Percentiles rank a stretch among this genome's conserved stretches.
Conservation (phyloP, 2,113 vertebrate species). For the Motacilla tschutschensis region DNA sequence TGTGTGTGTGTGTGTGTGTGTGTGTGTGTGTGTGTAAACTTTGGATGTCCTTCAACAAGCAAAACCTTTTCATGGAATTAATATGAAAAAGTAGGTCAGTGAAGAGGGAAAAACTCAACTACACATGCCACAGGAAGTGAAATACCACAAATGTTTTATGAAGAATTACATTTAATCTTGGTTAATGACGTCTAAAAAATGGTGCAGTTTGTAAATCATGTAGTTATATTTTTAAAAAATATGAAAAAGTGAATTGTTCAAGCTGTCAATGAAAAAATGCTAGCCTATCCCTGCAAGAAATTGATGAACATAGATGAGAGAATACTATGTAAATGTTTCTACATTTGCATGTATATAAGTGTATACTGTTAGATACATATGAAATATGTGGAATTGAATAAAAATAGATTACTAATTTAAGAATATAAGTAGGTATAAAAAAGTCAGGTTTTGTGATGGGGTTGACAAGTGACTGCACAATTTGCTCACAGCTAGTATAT, state of each 20-base stretch:
- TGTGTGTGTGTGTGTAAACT: not conserved
- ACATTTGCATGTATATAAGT: not conserved
- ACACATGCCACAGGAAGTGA: not conserved
- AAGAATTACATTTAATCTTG: not conserved
- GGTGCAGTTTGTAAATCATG: not conserved
- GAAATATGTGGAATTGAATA: not conserved
- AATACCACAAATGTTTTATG: not conserved
- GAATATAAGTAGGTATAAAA: not conserved
- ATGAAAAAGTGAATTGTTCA: not conserved
- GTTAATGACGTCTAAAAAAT: not conserved
- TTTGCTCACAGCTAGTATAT: not conserved
- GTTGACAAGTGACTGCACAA: not conserved
- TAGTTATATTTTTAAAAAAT: not conserved
- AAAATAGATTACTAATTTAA: not conserved
- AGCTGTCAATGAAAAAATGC: not conserved
- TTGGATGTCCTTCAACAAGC: not conserved
- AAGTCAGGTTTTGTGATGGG: not conserved
- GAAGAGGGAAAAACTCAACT: not conserved
- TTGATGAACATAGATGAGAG: not conserved
- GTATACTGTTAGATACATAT: not conserved
- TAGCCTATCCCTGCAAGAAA: not conserved
- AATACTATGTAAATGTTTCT: not conserved
- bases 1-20: rapidly evolving
- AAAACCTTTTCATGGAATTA: not conserved
- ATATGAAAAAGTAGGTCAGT: not conserved